Conservation (phyloP, 1,140 invertebrate genomes). For the Zaprionus taronus region DNA sequence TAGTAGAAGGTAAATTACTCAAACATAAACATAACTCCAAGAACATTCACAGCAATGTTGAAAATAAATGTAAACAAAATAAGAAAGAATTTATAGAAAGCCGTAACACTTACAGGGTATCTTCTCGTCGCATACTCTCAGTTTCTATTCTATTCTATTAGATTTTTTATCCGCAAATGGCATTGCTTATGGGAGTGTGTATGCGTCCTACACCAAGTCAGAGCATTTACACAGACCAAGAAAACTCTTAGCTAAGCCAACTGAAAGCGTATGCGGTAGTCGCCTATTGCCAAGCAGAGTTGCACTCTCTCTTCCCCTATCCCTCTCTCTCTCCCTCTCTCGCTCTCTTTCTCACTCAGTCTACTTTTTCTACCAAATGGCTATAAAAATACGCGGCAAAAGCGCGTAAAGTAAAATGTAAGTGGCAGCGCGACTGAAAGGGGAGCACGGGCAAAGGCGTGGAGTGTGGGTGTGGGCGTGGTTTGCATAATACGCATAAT, state of each 20-base stretch:
- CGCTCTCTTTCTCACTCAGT: background rate
- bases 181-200: background rate
- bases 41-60: no score
- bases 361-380: slow-evolving; percentile 44
- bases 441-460: slow-evolving; percentile 4
- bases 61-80: no score
- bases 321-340: background rate
- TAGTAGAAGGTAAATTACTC: no score
- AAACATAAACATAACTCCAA: no score
- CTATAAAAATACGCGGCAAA: slow-evolving; percentile 64
- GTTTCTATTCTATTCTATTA: background rate
- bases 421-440: slow-evolving; percentile 52
- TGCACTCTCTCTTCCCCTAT: background rate
- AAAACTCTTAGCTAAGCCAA: background rate
- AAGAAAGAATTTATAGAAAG: no score
- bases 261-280: slow-evolving; percentile 30
- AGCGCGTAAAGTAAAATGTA: slow-evolving; percentile 75
- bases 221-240: background rate
- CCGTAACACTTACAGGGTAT: background rate
- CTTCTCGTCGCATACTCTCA: background rate
- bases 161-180: slow-evolving; percentile 19
- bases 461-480: slow-evolving; percentile 35
- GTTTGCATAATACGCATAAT: slow-evolving; percentile 77
- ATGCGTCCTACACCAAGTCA: background rate
- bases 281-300: slow-evolving; percentile 7